Percentiles rank a stretch among this genome's conserved stretches.
These are phyloP conservation scores for Lucilia sericata DNA, from an alignment of 1,140 invertebrate genomes.

Conservation along the genomic window DNA sequence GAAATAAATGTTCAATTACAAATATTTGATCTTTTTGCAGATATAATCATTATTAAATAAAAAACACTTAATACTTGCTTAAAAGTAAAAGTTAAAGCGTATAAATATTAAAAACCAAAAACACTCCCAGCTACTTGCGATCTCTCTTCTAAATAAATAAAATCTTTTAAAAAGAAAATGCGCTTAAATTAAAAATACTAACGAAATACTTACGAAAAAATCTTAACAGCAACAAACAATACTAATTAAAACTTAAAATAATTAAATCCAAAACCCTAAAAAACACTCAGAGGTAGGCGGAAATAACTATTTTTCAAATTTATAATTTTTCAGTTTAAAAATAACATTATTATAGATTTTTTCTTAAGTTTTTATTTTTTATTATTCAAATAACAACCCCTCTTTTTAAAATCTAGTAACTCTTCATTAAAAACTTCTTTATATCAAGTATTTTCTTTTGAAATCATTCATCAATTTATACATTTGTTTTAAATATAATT, in stretches of 20 bases:
- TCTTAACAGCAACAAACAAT: neutral
- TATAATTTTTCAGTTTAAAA: neutral
- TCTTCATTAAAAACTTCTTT: neutral
- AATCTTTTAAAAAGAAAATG: neutral
- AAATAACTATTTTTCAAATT: neutral
- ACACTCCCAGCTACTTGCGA: slow-evolving; percentile 19
- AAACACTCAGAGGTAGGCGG: neutral
- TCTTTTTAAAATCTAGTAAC: too few relatives aligned
- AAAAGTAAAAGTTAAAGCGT: slow-evolving; percentile 11
- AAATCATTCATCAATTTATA: neutral
- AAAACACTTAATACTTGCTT: slow-evolving; percentile 29
- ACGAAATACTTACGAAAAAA: slow-evolving; percentile 14
- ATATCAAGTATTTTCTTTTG: neutral
- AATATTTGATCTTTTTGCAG: slow-evolving; percentile 61
- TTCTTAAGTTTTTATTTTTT: neutral
- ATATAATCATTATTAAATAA: slow-evolving; percentile 63
- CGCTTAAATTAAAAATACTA: slow-evolving; percentile 8
- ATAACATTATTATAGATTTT: neutral
- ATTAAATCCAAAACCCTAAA: neutral
- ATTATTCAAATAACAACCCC: neutral
- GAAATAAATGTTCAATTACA: neutral
- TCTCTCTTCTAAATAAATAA: slow-evolving; percentile 13
- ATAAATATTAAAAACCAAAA: slow-evolving; percentile 3
- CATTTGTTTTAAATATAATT: too few relatives aligned
- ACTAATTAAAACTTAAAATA: slow-evolving; percentile 29